These are phyloP conservation scores for Mercenaria mercenaria DNA, from an alignment of 1,140 invertebrate species.

Conservation along the genomic window DNA sequence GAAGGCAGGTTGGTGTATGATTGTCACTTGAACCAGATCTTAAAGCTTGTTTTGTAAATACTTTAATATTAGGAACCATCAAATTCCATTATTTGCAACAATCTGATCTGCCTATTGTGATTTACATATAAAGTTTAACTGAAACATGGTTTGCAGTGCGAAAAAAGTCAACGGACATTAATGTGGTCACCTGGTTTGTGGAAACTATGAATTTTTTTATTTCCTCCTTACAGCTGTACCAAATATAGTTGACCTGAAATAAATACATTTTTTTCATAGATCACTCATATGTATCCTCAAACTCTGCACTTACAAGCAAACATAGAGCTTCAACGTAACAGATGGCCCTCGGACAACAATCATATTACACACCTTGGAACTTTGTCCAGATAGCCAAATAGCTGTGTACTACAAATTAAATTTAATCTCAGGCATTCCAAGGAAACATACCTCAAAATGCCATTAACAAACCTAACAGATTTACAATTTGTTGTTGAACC, in stretches of 20 bases:
- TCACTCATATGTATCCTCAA: neutral
- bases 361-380: neutral
- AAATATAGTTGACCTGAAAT: conserved; percentile 18
- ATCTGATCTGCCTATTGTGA: neutral
- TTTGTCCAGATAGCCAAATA: conserved; percentile 21
- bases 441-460: neutral
- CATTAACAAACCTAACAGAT: neutral
- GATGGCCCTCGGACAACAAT: conserved; percentile 9
- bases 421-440: neutral
- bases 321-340: conserved; percentile 35
- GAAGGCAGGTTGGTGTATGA: no score
- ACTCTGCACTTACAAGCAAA: conserved; percentile 5
- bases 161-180: no score
- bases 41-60: neutral
- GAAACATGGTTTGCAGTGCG: neutral
- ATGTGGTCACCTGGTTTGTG: conserved; percentile 20
- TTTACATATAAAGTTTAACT: neutral
- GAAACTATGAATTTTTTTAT: conserved; percentile 45
- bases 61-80: no score
- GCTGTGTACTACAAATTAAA: neutral
- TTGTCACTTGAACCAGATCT: no score
- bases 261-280: conserved; percentile 3
- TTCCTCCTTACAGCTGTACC: conserved; percentile 33
- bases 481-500: neutral
- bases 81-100: neutral